A percentile compares a stretch with the other conserved stretches of the same genome.
phyloP scores from a whole-genome alignment of 2,888 invertebrate genomes.

The Plutella xylostella region DNA sequence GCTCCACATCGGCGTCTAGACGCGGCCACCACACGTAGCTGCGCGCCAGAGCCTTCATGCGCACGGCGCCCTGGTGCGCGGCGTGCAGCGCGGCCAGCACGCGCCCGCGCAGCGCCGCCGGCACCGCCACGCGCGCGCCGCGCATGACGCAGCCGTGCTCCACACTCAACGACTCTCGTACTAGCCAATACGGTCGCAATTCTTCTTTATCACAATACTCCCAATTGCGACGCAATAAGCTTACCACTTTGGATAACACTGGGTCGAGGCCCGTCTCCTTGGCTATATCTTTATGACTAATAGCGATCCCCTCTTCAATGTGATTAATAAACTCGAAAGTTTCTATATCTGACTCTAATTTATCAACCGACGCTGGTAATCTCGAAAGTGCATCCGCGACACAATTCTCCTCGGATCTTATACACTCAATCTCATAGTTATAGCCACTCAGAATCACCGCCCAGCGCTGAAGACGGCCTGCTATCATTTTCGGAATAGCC shows the following conservation, averaged over 20 bases:
- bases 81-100: background rate
- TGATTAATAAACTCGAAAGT: background rate
- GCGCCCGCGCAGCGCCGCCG: background rate
- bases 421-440: background rate
- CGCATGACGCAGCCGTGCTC: background rate
- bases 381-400: background rate
- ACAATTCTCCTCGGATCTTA: background rate
- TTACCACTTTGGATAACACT: background rate
- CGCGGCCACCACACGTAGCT: constrained; percentile 3
- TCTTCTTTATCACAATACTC: background rate
- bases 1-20: background rate
- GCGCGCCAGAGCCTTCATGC: background rate
- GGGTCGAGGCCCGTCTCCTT: background rate
- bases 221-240: background rate
- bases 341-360: background rate
- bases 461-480: constrained; percentile 4
- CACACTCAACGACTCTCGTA: background rate
- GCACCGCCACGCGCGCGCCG: background rate
- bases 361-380: background rate
- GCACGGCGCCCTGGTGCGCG: background rate
- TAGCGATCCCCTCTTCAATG: background rate
- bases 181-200: background rate
- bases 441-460: no score
- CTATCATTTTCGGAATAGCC: background rate
- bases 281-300: background rate